These are phyloP conservation scores for Myotis pilosus DNA, from an alignment of 2,797 vertebrate species.

Conservation along the genomic window DNA sequence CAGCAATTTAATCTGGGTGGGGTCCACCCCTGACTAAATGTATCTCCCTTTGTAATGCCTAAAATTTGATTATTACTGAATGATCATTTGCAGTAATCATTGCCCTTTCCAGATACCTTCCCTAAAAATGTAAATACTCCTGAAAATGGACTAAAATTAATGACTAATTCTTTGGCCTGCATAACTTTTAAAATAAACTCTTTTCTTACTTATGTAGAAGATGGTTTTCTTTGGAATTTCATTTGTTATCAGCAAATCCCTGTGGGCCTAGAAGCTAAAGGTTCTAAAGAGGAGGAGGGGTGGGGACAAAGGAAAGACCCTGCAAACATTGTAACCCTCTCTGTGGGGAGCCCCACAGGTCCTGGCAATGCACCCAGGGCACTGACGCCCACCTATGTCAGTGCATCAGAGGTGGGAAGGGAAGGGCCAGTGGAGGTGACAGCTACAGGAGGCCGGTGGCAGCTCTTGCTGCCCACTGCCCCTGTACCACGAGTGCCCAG, in stretches of 20 bases:
- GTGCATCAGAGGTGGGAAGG: background rate
- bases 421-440: background rate
- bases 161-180: background rate
- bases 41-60: background rate
- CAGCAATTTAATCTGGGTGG: background rate
- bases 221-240: background rate
- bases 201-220: background rate
- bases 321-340: too few species aligned
- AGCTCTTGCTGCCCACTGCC: background rate
- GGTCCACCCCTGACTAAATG: background rate
- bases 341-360: accelerated
- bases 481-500: background rate
- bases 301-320: background rate
- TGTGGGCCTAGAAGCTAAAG: background rate
- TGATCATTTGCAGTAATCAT: background rate
- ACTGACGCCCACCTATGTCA: too few species aligned
- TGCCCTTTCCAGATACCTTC: background rate
- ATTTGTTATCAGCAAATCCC: background rate
- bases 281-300: background rate
- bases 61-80: background rate
- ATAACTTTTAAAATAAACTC: background rate
- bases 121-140: constrained; percentile 10
- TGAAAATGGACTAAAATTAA: background rate
- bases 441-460: background rate
- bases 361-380: too few species aligned